Conservation (phyloP, 2,797 vertebrate genomes). For the Botia kubotai region DNA sequence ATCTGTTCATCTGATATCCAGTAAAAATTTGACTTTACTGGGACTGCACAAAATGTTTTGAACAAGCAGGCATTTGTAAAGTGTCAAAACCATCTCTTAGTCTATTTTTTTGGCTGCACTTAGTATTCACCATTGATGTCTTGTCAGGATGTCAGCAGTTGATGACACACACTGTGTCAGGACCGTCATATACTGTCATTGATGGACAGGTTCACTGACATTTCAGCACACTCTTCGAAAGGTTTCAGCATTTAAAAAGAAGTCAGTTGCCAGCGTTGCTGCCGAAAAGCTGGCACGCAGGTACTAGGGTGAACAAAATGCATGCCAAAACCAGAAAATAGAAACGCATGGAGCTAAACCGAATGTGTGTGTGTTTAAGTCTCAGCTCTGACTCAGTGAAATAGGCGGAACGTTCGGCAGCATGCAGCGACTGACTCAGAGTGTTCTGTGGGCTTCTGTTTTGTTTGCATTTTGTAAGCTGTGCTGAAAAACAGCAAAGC, state of each 20-base stretch:
- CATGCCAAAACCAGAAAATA: conserved; percentile 3
- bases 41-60: background rate
- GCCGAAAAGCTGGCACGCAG: background rate
- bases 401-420: conserved; percentile 66
- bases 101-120: background rate
- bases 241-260: background rate
- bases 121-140: background rate
- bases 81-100: background rate
- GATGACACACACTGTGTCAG: background rate
- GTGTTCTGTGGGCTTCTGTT: conserved; percentile 40
- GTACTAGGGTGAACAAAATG: background rate
- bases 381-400: conserved; percentile 64
- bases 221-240: background rate
- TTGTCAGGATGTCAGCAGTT: background rate
- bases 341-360: conserved; percentile 1
- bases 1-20: background rate
- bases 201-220: background rate
- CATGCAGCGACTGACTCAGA: conserved; percentile 48
- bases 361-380: conserved; percentile 26
- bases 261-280: conserved; percentile 8
- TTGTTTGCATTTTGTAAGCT: conserved; percentile 53
- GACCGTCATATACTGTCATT: conserved; percentile 7
- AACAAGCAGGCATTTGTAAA: background rate
- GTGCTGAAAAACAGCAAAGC: conserved; percentile 49
- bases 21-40: background rate